Percentiles rank a stretch among this genome's conserved stretches.
These are phyloP conservation scores for Mesoligia furuncula DNA, from an alignment of 2,888 invertebrate species.

Conservation along the genomic window DNA sequence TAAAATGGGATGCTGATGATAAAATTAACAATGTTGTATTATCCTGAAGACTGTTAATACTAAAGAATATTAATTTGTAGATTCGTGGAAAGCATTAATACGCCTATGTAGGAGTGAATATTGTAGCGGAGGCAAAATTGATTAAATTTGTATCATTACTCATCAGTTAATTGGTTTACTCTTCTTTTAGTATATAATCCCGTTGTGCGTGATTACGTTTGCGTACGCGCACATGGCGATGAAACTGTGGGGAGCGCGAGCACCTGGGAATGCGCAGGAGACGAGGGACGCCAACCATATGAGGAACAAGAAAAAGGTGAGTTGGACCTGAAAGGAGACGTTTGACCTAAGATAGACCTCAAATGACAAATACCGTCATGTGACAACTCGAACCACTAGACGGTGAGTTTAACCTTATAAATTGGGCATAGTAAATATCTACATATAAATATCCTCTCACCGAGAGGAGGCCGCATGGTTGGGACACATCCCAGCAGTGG, in stretches of 20 bases:
- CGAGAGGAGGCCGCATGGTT: not conserved
- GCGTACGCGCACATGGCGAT: slow-evolving; percentile 95
- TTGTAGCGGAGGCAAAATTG: not conserved
- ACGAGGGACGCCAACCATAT: slow-evolving; percentile 94
- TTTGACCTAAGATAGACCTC: not conserved
- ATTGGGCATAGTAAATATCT: not conserved
- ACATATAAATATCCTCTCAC: not conserved
- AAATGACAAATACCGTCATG: not conserved
- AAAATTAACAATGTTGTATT: not conserved
- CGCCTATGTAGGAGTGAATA: not conserved
- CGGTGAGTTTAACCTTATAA: not conserved
- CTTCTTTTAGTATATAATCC: slow-evolving; percentile 93
- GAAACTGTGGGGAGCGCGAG: slow-evolving; percentile 94
- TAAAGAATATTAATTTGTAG: not conserved
- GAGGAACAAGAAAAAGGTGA: slow-evolving; percentile 95
- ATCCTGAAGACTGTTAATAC: not conserved
- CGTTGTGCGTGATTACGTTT: slow-evolving; percentile 94
- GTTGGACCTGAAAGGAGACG: slow-evolving; percentile 7
- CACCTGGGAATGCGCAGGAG: slow-evolving; percentile 95
- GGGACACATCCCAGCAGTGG: not conserved
- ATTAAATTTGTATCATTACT: not conserved
- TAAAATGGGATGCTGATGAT: not conserved
- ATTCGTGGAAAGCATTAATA: not conserved
- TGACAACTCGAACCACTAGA: not conserved
- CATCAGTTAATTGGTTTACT: slow-evolving; percentile 33